Percentiles rank a stretch among this genome's conserved stretches.
Conservation (phyloP, 2,797 vertebrate genomes). For the Podarcis siculus region DNA sequence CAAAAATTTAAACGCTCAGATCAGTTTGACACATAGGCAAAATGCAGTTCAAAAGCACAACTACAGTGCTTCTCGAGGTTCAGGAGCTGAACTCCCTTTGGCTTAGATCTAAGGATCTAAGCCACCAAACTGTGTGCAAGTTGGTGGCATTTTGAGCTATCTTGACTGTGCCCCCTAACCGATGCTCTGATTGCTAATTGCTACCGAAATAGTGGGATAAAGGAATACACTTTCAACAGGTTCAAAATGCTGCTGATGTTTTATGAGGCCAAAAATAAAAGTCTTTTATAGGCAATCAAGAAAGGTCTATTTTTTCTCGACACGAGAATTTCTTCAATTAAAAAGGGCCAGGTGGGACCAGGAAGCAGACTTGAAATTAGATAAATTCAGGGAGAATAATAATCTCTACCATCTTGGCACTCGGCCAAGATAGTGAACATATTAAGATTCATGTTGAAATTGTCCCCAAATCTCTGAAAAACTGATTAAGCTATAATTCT, state of each 20-base stretch:
- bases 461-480: constrained; percentile 2
- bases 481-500: not conserved
- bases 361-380: constrained; percentile 1
- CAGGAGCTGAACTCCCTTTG: not conserved
- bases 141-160: too few relatives aligned
- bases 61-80: not conserved
- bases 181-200: not conserved
- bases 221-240: not conserved
- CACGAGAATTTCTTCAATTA: constrained; percentile 1
- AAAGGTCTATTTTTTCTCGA: not conserved
- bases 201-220: not conserved
- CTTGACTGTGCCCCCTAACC: too few relatives aligned
- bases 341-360: not conserved
- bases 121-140: not conserved
- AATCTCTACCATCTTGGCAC: not conserved
- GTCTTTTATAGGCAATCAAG: not conserved
- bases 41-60: too few relatives aligned
- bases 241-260: not conserved
- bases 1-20: too few relatives aligned
- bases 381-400: constrained; percentile 4
- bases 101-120: not conserved
- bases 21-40: too few relatives aligned
- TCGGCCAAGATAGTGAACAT: not conserved
- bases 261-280: not conserved
- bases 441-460: not conserved